Conservation (phyloP, 1,140 invertebrate genomes). For the Argopecten irradians region DNA sequence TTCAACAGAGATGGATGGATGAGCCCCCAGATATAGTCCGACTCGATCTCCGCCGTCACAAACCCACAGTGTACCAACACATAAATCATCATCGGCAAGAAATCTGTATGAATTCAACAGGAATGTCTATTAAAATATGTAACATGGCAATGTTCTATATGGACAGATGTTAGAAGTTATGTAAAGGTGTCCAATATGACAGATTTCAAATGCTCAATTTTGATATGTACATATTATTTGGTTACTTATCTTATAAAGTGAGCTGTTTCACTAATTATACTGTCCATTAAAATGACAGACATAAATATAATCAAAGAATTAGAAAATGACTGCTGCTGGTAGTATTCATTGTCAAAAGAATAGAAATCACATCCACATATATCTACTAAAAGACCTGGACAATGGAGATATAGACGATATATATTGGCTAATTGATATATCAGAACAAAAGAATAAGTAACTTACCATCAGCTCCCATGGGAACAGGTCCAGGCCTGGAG, state of each 20-base stretch:
- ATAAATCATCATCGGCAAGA: constrained; percentile 92
- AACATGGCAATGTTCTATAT: too few species aligned
- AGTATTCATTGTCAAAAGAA: background rate
- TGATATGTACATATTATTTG: too few species aligned
- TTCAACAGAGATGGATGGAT: constrained; percentile 91
- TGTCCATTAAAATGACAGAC: constrained; percentile 30
- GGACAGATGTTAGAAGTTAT: too few species aligned
- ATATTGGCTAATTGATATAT: background rate
- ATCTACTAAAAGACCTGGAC: background rate
- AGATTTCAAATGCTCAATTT: too few species aligned
- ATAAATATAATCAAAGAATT: background rate
- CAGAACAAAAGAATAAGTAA: background rate
- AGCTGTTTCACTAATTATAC: too few species aligned
- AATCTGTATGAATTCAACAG: constrained; percentile 80
- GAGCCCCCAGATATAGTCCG: constrained; percentile 96
- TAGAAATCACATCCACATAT: background rate
- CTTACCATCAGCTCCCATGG: constrained; percentile 70
- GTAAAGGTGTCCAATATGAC: too few species aligned
- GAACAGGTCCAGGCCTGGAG: constrained; percentile 49
- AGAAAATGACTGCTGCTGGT: background rate
- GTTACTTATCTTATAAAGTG: too few species aligned
- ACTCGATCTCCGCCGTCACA: constrained; percentile 94
- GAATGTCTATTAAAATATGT: background rate
- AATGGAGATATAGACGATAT: background rate
- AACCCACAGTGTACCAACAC: constrained; percentile 91